phyloP scores from a whole-genome alignment of 2,797 vertebrate species.

The Erithacus rubecula region DNA sequence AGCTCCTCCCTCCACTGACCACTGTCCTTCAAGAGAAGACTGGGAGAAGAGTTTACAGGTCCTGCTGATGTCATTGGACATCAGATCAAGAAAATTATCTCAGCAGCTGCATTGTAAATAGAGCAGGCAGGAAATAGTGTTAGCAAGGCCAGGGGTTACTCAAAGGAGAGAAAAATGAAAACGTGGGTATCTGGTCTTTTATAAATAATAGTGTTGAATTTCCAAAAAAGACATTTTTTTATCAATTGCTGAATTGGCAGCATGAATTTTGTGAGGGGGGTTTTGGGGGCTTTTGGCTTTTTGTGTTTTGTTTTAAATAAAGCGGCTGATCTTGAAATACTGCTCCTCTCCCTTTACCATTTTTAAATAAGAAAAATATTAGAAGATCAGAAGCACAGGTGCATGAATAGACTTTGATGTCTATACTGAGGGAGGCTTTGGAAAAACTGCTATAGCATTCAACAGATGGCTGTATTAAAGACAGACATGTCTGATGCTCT shows the following conservation, averaged over 20 bases:
- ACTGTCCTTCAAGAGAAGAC: background rate
- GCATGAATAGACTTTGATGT: constrained; percentile 50
- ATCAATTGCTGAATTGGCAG: background rate
- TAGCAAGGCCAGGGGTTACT: background rate
- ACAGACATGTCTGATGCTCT: background rate
- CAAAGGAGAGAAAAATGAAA: constrained; percentile 13
- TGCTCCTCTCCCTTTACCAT: background rate
- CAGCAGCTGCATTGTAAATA: background rate
- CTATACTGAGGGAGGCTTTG: constrained; percentile 14
- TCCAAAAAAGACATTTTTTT: background rate
- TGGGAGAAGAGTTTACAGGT: background rate
- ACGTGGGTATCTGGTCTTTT: rapidly evolving
- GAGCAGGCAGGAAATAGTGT: background rate
- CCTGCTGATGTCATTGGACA: rapidly evolving
- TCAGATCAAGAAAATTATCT: background rate
- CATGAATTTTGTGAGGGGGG: background rate
- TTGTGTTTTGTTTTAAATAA: background rate
- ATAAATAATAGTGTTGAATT: background rate
- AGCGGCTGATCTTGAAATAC: background rate
- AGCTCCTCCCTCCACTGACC: background rate
- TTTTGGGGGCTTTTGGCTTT: rapidly evolving
- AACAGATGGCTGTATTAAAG: constrained; percentile 49
- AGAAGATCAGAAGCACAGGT: constrained; percentile 53
- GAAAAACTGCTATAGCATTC: constrained; percentile 27
- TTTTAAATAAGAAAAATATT: constrained; percentile 26